A percentile compares a stretch with the other conserved stretches of the same genome.
Conservation (phyloP, 2,113 vertebrate species). For the Panthera leo region DNA sequence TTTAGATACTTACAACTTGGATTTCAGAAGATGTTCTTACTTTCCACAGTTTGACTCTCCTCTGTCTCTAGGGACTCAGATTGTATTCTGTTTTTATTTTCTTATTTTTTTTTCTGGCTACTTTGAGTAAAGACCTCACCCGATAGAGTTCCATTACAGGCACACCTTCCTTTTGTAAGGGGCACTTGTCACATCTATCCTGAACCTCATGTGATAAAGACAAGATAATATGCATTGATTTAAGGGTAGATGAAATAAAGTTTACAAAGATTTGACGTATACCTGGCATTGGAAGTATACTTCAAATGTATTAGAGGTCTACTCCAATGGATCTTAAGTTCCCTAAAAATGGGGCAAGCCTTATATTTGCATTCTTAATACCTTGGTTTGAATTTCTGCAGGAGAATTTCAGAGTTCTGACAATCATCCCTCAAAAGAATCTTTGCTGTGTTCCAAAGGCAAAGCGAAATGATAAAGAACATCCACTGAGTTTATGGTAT, state of each 20-base stretch:
- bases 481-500: background rate
- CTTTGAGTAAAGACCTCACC: background rate
- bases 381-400: background rate
- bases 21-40: background rate
- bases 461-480: background rate
- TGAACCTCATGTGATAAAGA: background rate
- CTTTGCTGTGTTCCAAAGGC: background rate
- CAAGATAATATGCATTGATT: background rate
- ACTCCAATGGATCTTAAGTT: background rate
- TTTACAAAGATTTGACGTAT: background rate
- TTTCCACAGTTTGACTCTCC: background rate
- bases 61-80: background rate
- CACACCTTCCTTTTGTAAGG: background rate
- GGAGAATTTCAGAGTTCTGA: background rate
- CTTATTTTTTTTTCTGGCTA: slow-evolving; percentile 51
- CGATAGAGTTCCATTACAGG: background rate
- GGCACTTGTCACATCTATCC: background rate
- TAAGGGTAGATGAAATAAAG: background rate
- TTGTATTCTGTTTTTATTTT: background rate
- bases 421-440: background rate
- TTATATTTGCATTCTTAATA: background rate
- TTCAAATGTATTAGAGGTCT: background rate
- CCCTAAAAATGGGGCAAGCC: background rate
- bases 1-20: background rate
- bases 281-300: background rate